phyloP scores from a whole-genome alignment of 2,113 vertebrate genomes.

The Gallinago jamesoni region DNA sequence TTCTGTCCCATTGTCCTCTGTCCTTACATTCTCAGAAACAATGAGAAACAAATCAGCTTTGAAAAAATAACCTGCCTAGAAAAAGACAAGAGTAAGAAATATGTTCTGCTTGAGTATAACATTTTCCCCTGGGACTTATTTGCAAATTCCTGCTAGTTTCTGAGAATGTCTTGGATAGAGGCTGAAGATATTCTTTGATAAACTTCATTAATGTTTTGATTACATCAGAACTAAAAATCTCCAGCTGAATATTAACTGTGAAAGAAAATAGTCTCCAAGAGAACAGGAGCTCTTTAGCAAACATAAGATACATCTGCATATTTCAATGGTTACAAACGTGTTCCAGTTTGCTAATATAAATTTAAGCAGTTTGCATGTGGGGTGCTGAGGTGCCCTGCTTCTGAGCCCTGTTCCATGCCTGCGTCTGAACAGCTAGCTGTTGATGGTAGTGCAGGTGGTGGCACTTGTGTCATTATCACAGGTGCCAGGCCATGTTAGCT shows the following conservation, averaged over 20 bases:
- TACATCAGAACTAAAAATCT: background rate
- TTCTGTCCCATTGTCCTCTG: background rate
- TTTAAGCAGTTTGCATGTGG: background rate
- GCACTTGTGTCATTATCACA: background rate
- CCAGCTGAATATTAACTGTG: background rate
- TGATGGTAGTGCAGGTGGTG: background rate
- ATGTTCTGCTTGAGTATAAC: background rate
- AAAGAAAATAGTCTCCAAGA: background rate
- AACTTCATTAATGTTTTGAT: background rate
- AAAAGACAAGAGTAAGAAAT: background rate
- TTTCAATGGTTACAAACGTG: background rate
- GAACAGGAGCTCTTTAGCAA: background rate
- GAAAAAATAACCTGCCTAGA: background rate
- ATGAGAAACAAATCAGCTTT: background rate
- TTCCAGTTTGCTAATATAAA: background rate
- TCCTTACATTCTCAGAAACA: background rate
- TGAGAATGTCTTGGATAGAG: background rate
- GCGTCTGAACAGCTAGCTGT: background rate
- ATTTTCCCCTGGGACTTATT: background rate
- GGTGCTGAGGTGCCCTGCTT: background rate
- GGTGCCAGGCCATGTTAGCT: background rate
- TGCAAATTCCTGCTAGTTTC: background rate
- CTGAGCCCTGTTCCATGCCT: background rate
- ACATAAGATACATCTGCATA: background rate
- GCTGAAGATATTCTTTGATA: background rate